These are phyloP conservation scores for Phocides pigmalion DNA, from an alignment of 1,140 invertebrate species.

Conservation along the genomic window DNA sequence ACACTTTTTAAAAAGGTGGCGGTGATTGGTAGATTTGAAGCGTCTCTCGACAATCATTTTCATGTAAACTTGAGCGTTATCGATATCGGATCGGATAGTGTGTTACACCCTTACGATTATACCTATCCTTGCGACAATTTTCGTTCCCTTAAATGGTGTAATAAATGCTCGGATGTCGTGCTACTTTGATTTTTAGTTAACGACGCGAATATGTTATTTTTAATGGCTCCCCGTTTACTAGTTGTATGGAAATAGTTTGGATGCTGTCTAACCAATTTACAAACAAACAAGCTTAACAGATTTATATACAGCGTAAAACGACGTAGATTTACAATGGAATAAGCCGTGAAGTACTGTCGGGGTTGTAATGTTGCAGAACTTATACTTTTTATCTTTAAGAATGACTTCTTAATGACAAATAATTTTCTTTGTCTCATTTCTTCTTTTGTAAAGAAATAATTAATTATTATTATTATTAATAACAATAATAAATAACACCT, in stretches of 20 bases:
- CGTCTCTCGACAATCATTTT: background rate
- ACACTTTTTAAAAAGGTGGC: too few relatives aligned
- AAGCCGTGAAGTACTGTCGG: too few relatives aligned
- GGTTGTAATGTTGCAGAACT: too few relatives aligned
- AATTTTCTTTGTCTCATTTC: too few relatives aligned
- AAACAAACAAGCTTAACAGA: conserved; percentile 18
- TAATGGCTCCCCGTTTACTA: conserved; percentile 22
- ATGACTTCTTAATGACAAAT: too few relatives aligned
- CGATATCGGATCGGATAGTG: conserved; percentile 6
- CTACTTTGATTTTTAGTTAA: conserved; percentile 36
- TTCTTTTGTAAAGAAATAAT: too few relatives aligned
- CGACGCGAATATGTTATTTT: conserved; percentile 36
- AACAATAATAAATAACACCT: too few relatives aligned
- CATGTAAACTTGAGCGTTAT: background rate
- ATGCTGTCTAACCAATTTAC: conserved; percentile 21
- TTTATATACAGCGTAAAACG: conserved; percentile 12
- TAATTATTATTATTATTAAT: too few relatives aligned
- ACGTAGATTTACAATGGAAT: conserved; percentile 28
- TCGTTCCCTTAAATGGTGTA: conserved; percentile 31
- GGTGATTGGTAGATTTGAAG: background rate
- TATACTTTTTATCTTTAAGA: too few relatives aligned
- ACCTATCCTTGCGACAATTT: conserved; percentile 35
- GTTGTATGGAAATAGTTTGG: conserved; percentile 33
- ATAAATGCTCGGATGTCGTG: conserved; percentile 35
- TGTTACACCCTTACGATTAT: background rate